These are phyloP conservation scores for Leptobrachium ailaonicum DNA, from an alignment of 2,113 vertebrate species.

Conservation along the genomic window DNA sequence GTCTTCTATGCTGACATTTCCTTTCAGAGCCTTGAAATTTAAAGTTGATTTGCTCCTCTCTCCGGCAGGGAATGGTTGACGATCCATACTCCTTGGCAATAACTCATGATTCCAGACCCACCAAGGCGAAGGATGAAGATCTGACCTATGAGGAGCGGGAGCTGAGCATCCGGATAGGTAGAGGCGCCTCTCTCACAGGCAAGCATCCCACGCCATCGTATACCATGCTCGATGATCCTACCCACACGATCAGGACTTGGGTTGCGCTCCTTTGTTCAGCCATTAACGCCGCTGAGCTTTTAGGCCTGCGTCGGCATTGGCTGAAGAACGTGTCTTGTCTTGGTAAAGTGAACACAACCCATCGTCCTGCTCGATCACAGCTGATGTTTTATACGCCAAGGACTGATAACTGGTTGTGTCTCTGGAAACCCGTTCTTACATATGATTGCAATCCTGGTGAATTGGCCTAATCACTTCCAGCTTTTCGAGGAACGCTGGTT, in stretches of 20 bases:
- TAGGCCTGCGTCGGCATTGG: no score
- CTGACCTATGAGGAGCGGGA: slow-evolving; percentile 3
- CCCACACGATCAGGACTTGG: not conserved
- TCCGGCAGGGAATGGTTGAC: slow-evolving; percentile 11
- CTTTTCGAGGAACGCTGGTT: not conserved
- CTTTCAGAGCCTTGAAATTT: not conserved
- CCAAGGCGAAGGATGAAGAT: slow-evolving; percentile 37
- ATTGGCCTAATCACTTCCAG: not conserved
- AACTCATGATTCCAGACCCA: slow-evolving; percentile 13
- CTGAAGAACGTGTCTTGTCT: no score
- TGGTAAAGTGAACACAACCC: no score
- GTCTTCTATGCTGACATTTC: no score
- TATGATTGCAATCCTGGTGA: no score
- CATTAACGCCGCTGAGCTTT: no score
- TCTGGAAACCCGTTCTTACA: not conserved
- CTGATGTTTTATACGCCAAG: not conserved
- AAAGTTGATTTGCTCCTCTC: not conserved
- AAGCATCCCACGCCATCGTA: slow-evolving; percentile 42
- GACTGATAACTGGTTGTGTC: not conserved
- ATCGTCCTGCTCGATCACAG: no score
- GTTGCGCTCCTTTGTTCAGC: not conserved
- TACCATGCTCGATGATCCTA: slow-evolving; percentile 20
- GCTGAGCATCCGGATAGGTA: slow-evolving; percentile 48
- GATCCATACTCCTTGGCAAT: slow-evolving; percentile 13
- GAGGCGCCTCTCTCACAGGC: slow-evolving; percentile 32